These are phyloP conservation scores for Boloria selene DNA, from an alignment of 2,888 invertebrate species.

Conservation along the genomic window DNA sequence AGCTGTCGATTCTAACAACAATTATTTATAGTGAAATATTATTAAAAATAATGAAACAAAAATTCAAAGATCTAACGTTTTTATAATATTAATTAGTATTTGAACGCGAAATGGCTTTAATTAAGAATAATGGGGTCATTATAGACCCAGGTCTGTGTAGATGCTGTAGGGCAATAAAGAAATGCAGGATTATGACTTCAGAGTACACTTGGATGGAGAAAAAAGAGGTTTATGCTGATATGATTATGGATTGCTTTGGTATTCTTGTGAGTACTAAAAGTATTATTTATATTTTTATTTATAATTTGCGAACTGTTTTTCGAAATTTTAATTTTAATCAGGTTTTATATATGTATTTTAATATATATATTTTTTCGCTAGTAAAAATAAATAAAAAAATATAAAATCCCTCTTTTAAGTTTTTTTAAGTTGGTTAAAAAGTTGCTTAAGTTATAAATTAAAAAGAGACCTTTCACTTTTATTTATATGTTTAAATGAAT, in stretches of 20 bases:
- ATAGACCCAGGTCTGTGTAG: constrained; percentile 75
- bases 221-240: constrained; percentile 72
- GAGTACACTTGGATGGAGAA: constrained; percentile 75
- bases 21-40: constrained; percentile 5
- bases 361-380: no score
- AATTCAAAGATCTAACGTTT: constrained; percentile 26
- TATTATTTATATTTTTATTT: not conserved
- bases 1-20: constrained; percentile 25
- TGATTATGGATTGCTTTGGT: constrained; percentile 78
- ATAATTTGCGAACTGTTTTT: no score
- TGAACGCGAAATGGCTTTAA: constrained; percentile 55
- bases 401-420: no score
- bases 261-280: constrained; percentile 60
- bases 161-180: constrained; percentile 73
- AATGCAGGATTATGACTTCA: constrained; percentile 70
- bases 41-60: constrained; percentile 20
- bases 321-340: no score
- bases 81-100: constrained; percentile 11
- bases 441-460: no score
- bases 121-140: constrained; percentile 67
- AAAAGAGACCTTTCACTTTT: no score
- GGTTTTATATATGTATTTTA: no score
- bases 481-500: no score
- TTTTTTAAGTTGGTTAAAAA: no score
- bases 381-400: no score